These are phyloP conservation scores for Alces alces DNA, from an alignment of 2,113 vertebrate genomes.

Conservation along the genomic window DNA sequence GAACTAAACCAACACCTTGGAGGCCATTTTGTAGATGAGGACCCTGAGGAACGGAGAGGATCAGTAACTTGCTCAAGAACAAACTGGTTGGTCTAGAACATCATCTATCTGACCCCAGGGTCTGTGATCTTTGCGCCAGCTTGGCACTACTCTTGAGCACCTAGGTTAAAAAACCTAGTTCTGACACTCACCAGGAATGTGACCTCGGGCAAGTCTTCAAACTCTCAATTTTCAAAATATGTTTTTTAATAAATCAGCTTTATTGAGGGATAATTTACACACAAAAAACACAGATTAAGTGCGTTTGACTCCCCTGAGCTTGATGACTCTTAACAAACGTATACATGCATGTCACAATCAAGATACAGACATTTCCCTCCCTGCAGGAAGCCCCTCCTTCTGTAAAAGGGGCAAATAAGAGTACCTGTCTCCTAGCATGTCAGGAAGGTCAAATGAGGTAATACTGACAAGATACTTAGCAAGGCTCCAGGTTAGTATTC, in stretches of 20 bases:
- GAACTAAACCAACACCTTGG: neutral
- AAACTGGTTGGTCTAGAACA: neutral
- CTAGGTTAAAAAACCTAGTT: neutral
- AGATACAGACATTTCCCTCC: neutral
- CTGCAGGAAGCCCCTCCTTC: neutral
- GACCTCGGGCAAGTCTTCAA: neutral
- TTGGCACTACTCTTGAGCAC: fast-evolving
- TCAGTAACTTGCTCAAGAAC: neutral
- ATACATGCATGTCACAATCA: neutral
- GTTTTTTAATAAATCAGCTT: neutral
- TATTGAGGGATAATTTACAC: neutral
- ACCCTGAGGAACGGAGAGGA: neutral
- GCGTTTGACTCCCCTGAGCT: neutral
- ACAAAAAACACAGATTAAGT: neutral
- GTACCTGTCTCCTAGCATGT: neutral
- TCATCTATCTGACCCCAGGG: neutral
- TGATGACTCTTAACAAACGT: neutral
- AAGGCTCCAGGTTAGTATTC: neutral
- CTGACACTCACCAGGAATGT: neutral
- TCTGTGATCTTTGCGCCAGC: neutral
- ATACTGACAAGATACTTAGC: neutral
- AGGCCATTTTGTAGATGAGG: neutral
- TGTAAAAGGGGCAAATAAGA: neutral
- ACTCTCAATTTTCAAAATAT: neutral
- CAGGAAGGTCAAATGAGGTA: neutral